A percentile compares a stretch with the other conserved stretches of the same genome.
phyloP scores from a whole-genome alignment of 2,888 invertebrate species.

The Nemotelus pantherinus region DNA sequence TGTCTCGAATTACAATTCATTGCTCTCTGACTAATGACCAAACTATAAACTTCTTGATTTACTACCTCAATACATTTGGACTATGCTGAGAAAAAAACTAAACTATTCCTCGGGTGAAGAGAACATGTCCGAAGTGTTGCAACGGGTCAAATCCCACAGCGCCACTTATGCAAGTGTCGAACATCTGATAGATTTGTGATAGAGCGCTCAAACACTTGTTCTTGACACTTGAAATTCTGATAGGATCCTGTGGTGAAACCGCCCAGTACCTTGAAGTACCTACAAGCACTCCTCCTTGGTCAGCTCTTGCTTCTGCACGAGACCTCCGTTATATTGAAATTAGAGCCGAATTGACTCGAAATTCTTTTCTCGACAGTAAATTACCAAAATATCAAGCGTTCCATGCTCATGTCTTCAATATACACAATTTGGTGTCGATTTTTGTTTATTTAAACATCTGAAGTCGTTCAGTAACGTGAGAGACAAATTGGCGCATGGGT shows the following conservation, averaged over 20 bases:
- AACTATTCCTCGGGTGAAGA: not conserved
- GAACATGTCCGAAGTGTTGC: conserved; percentile 24
- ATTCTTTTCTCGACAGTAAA: not conserved
- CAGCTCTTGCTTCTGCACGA: conserved; percentile 32
- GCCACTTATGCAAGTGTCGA: conserved; percentile 48
- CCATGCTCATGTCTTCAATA: not conserved
- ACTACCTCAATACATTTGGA: conserved; percentile 12
- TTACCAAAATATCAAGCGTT: conserved; percentile 13
- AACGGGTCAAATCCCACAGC: conserved; percentile 45
- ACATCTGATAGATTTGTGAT: conserved; percentile 42
- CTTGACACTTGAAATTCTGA: not conserved
- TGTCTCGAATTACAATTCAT: conserved; percentile 25
- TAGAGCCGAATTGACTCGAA: conserved; percentile 20
- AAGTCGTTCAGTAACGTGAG: conserved; percentile 40
- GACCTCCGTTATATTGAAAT: conserved; percentile 36
- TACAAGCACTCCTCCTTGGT: conserved; percentile 13
- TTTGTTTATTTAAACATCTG: conserved; percentile 45
- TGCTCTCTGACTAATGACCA: conserved; percentile 24
- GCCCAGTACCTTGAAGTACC: conserved; percentile 36
- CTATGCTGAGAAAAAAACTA: not conserved
- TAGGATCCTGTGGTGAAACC: conserved; percentile 3
- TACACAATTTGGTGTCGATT: not conserved
- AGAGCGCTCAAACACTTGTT: conserved; percentile 28
- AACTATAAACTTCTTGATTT: conserved; percentile 30
- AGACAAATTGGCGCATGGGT: conserved; percentile 46